These are phyloP conservation scores for Hypomecis atomaria DNA, from an alignment of 2,888 invertebrate species.

Conservation along the genomic window DNA sequence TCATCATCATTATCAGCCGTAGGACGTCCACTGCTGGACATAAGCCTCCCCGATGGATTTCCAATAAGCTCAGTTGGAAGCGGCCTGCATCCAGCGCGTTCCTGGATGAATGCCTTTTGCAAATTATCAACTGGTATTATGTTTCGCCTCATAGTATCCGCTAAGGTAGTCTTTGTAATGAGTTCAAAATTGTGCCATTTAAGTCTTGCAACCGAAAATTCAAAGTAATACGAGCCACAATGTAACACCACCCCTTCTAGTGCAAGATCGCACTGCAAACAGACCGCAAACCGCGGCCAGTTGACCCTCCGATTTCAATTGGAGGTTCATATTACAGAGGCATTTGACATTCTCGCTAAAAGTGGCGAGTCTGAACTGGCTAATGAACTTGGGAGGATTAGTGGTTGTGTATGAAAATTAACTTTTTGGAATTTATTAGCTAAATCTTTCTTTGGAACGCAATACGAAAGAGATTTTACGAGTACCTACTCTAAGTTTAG, in stretches of 20 bases:
- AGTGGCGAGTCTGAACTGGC: slow-evolving; percentile 56
- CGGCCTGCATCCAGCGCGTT: no score
- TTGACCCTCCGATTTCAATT: slow-evolving; percentile 68
- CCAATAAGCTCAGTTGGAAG: no score
- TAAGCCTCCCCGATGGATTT: no score
- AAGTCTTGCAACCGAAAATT: not conserved
- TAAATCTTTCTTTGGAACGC: not conserved
- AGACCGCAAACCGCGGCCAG: slow-evolving; percentile 68
- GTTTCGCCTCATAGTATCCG: no score
- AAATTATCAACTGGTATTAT: no score
- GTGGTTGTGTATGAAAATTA: not conserved
- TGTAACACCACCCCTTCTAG: slow-evolving; percentile 30
- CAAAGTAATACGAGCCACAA: slow-evolving; percentile 15
- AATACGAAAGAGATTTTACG: not conserved
- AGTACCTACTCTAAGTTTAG: not conserved
- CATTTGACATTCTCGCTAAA: slow-evolving; percentile 67
- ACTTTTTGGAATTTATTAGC: not conserved
- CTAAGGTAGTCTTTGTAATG: no score
- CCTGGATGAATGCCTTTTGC: no score
- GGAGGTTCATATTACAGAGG: slow-evolving; percentile 73
- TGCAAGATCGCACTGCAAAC: slow-evolving; percentile 24
- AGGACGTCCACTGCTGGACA: no score
- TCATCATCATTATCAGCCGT: no score
- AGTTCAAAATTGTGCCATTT: not conserved
- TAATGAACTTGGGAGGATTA: slow-evolving; percentile 66